phyloP scores from a whole-genome alignment of 1,140 invertebrate genomes.

The Lysiphlebus fabarum region DNA sequence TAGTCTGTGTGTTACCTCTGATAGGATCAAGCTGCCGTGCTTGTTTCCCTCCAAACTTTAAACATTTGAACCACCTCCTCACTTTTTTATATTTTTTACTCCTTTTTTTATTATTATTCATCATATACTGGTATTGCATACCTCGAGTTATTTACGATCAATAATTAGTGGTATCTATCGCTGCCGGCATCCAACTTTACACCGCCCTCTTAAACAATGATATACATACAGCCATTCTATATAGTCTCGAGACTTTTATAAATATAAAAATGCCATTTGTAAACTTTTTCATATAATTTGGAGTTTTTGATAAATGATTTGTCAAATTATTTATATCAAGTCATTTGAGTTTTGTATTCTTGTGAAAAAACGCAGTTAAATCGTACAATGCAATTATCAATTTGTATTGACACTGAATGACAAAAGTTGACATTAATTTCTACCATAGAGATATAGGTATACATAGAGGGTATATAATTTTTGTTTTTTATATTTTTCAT shows the following conservation, averaged over 20 bases:
- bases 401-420: too few species aligned
- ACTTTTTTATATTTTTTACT: neutral
- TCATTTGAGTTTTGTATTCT: too few species aligned
- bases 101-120: neutral
- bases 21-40: conserved; percentile 8
- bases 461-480: too few species aligned
- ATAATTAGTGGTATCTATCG: conserved; percentile 33
- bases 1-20: neutral
- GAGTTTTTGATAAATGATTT: too few species aligned
- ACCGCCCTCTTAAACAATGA: conserved; percentile 23
- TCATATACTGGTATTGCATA: neutral
- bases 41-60: neutral
- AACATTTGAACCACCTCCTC: conserved; percentile 6
- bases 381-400: too few species aligned
- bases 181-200: conserved; percentile 27
- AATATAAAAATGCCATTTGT: too few species aligned
- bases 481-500: neutral
- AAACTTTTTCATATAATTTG: too few species aligned
- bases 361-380: too few species aligned
- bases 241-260: too few species aligned
- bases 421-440: too few species aligned
- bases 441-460: too few species aligned
- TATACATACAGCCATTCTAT: conserved; percentile 12
- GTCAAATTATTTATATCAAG: too few species aligned
- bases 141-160: conserved; percentile 29